Evolutionary conservation across 2,888 invertebrate genomes (phyloP).

Genomic region (Hesperia comma): DNA sequence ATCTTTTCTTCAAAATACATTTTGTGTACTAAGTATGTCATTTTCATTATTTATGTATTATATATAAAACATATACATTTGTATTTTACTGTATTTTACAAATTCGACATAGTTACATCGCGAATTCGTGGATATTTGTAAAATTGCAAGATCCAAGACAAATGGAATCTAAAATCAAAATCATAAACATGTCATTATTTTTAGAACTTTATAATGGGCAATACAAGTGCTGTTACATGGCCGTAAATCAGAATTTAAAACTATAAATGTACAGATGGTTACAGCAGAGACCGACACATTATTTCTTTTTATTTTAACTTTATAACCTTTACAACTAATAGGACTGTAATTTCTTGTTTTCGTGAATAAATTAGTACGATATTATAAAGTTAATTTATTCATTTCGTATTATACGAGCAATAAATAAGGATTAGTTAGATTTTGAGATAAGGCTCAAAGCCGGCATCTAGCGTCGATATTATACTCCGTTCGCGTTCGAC

Average conservation of each 20-base stretch:
- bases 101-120: too few species aligned
- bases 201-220: slow-evolving; percentile 1
- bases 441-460: not conserved
- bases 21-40: too few species aligned
- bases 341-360: not conserved
- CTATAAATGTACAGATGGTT: not conserved
- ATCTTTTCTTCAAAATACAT: too few species aligned
- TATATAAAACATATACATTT: too few species aligned
- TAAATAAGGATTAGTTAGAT: not conserved
- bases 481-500: too few species aligned
- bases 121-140: too few species aligned
- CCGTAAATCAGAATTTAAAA: slow-evolving; percentile 1
- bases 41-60: too few species aligned
- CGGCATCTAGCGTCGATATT: too few species aligned
- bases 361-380: not conserved
- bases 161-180: too few species aligned
- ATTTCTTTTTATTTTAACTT: not conserved
- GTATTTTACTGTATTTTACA: too few species aligned
- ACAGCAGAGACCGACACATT: not conserved
- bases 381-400: not conserved
- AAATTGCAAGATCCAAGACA: too few species aligned
- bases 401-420: not conserved
- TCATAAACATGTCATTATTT: too few species aligned
- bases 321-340: not conserved
- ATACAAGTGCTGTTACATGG: not conserved